Evolutionary conservation across 2,888 invertebrate species (phyloP).

Genomic region (Lathronympha strigana): DNA sequence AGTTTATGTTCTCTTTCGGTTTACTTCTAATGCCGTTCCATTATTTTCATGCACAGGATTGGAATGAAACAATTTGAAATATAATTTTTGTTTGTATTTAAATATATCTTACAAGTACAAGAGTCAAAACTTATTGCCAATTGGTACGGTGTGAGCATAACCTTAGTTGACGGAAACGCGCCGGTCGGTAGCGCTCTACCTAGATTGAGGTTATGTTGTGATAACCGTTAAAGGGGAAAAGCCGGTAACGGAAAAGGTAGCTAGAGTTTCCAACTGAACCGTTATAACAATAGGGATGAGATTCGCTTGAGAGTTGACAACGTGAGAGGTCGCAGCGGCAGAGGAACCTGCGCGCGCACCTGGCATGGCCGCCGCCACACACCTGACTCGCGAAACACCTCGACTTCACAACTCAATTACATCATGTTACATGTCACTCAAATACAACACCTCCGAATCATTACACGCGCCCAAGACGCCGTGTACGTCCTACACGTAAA

Average conservation of each 20-base stretch:
- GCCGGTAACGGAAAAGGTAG: conserved; percentile 61
- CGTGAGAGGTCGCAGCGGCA: conserved; percentile 63
- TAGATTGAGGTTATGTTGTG: conserved; percentile 83
- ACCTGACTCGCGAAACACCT: conserved; percentile 78
- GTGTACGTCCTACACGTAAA: conserved; percentile 53
- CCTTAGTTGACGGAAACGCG: conserved; percentile 58
- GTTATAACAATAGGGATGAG: conserved; percentile 64
- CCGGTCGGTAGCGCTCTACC: conserved; percentile 69
- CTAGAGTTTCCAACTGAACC: conserved; percentile 64
- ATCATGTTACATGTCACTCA: too few relatives aligned
- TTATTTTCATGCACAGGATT: conserved; percentile 50
- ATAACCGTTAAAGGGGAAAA: conserved; percentile 74
- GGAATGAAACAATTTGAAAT: conserved; percentile 76
- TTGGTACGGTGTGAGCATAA: conserved; percentile 56
- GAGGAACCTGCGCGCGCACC: conserved; percentile 80
- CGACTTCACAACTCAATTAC: conserved; percentile 73
- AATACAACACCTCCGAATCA: conserved; percentile 46
- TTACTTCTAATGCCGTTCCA: conserved; percentile 3
- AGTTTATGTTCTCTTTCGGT: background rate
- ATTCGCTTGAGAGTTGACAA: conserved; percentile 62
- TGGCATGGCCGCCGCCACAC: conserved; percentile 79
- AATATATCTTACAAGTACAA: conserved; percentile 60
- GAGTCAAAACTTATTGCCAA: conserved; percentile 67
- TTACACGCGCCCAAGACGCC: conserved; percentile 51
- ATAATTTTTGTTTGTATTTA: conserved; percentile 71